phyloP scores from a whole-genome alignment of 2,113 vertebrate genomes.

The Thermophis baileyi region DNA sequence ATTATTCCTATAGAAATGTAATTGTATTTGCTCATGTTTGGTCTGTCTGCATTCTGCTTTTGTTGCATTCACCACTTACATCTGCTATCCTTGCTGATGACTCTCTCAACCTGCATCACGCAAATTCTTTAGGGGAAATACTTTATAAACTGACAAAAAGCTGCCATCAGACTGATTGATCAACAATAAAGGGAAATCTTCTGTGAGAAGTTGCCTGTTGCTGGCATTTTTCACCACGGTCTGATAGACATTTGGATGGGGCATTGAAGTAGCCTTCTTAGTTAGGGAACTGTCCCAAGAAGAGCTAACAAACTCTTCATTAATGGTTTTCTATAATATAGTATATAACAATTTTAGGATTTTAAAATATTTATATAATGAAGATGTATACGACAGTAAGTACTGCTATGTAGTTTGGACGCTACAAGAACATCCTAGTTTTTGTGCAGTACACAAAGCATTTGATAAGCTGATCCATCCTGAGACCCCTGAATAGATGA shows the following conservation, averaged over 20 bases:
- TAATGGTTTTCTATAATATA: neutral
- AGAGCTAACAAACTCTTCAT: neutral
- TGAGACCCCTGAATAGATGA: neutral
- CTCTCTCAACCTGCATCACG: neutral
- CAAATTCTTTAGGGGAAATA: neutral
- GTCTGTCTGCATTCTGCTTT: neutral
- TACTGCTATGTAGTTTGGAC: neutral
- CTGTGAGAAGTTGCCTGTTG: neutral
- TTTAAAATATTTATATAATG: neutral
- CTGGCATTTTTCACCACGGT: too few relatives aligned
- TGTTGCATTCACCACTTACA: neutral
- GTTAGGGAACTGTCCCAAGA: neutral
- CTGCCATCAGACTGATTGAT: neutral
- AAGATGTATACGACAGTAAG: neutral
- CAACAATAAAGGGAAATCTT: neutral
- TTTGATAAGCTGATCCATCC: neutral
- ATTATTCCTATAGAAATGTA: neutral
- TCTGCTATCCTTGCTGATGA: neutral
- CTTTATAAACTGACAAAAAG: neutral
- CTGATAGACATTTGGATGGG: neutral
- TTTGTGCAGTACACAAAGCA: neutral
- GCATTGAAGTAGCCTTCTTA: neutral
- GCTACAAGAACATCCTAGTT: neutral
- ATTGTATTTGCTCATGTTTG: neutral
- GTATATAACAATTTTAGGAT: neutral